phyloP scores from a whole-genome alignment of 2,888 invertebrate species.

The Sesia apiformis region DNA sequence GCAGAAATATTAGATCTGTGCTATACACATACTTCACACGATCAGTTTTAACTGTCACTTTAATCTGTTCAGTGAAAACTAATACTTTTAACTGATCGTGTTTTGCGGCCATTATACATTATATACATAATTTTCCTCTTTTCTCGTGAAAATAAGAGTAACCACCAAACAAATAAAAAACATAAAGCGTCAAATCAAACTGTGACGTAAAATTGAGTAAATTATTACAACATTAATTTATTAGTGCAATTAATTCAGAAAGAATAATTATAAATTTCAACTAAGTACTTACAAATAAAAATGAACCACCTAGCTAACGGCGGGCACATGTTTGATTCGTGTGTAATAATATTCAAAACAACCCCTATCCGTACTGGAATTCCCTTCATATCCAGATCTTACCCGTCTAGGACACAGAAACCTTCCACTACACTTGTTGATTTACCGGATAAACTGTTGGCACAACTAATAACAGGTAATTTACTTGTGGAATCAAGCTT shows the following conservation, averaged over 20 bases:
- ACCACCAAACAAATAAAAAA: background rate
- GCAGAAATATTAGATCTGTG: no score
- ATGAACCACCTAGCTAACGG: constrained; percentile 52
- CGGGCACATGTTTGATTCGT: constrained; percentile 31
- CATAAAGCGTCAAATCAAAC: background rate
- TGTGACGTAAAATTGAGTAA: background rate
- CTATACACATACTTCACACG: no score
- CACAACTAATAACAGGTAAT: background rate
- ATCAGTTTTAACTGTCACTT: no score
- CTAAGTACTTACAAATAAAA: constrained; percentile 1
- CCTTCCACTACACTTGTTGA: background rate
- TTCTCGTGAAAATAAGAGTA: background rate
- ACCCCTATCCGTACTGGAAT: constrained; percentile 22
- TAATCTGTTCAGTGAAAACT: no score
- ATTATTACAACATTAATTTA: background rate
- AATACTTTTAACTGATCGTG: no score
- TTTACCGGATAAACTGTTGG: background rate
- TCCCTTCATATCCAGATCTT: background rate
- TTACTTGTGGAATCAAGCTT: background rate
- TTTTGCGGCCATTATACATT: no score
- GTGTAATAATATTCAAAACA: constrained; percentile 35
- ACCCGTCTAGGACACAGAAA: background rate
- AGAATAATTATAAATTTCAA: background rate
- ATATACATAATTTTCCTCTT: background rate
- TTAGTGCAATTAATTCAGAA: background rate